phyloP scores from a whole-genome alignment of 1,140 invertebrate genomes.

The Magallana angulata region DNA sequence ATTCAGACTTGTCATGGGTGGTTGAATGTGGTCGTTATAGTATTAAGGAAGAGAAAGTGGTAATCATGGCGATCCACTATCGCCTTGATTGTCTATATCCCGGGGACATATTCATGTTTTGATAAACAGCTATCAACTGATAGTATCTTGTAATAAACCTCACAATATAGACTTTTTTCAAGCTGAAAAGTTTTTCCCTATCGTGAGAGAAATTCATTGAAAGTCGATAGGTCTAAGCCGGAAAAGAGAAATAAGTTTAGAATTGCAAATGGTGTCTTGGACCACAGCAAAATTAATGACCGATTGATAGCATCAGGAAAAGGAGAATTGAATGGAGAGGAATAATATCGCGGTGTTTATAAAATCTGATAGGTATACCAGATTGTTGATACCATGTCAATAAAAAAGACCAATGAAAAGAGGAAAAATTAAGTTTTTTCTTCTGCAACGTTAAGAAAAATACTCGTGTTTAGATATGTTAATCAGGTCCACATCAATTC shows the following conservation, averaged over 20 bases:
- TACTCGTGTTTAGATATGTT: background rate
- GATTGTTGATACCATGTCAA: conserved; percentile 21
- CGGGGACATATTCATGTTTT: conserved; percentile 25
- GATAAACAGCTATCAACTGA: conserved; percentile 18
- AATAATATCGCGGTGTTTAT: conserved; percentile 23
- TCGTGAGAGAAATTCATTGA: conserved; percentile 26
- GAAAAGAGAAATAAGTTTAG: conserved; percentile 14
- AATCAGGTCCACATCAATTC: conserved; percentile 6
- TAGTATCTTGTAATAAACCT: conserved; percentile 38
- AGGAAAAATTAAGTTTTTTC: conserved; percentile 2
- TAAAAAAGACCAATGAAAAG: background rate
- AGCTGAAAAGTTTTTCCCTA: background rate
- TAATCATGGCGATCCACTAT: conserved; percentile 30
- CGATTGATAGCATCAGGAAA: conserved; percentile 33
- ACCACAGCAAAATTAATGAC: conserved; percentile 35
- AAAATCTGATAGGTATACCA: conserved; percentile 27
- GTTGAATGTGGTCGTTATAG: conserved; percentile 16
- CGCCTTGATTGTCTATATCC: conserved; percentile 23
- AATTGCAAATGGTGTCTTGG: conserved; percentile 18
- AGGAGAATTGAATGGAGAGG: conserved; percentile 20
- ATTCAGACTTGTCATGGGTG: conserved; percentile 18
- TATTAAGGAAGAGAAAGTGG: conserved; percentile 17
- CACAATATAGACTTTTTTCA: conserved; percentile 14
- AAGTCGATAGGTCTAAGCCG: conserved; percentile 20
- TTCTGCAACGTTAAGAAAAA: background rate